phyloP scores from a whole-genome alignment of 2,888 invertebrate genomes.

The Mythimna pallens region DNA sequence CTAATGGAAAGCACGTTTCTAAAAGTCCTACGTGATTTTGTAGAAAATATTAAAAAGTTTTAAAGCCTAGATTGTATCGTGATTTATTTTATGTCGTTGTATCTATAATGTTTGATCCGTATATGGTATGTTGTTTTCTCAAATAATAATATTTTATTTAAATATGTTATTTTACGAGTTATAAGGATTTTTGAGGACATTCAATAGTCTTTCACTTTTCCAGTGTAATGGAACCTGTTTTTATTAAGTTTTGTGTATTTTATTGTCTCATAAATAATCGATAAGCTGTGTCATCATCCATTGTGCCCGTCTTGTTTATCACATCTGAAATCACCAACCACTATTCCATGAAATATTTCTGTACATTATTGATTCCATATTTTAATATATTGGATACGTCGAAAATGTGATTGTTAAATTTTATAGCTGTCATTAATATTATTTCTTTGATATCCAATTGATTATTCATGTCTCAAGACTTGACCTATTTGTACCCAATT shows the following conservation, averaged over 20 bases:
- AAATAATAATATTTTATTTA: conserved; percentile 25
- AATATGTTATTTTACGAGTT: conserved; percentile 25
- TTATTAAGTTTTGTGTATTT: conserved; percentile 54
- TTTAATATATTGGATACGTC: conserved; percentile 60
- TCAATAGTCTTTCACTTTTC: conserved; percentile 46
- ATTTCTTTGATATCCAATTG: conserved; percentile 60
- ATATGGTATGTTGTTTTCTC: conserved; percentile 39
- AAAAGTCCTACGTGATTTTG: conserved; percentile 20
- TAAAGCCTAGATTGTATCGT: conserved; percentile 9
- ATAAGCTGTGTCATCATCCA: conserved; percentile 65
- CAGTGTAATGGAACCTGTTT: conserved; percentile 41
- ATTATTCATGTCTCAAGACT: conserved; percentile 61
- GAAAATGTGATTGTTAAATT: conserved; percentile 64
- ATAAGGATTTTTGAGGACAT: conserved; percentile 30
- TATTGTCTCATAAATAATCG: conserved; percentile 72
- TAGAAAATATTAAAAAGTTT: conserved; percentile 21
- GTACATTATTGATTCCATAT: conserved; percentile 66
- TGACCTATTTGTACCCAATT: conserved; percentile 64
- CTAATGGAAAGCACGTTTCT: conserved; percentile 36
- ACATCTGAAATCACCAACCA: conserved; percentile 62
- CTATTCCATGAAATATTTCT: conserved; percentile 63
- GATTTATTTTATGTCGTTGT: conserved; percentile 31
- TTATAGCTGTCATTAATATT: conserved; percentile 66
- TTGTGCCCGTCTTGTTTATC: conserved; percentile 65
- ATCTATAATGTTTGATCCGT: conserved; percentile 33